These are phyloP conservation scores for Molossus alvarezi DNA, from an alignment of 2,797 vertebrate species.

Conservation along the genomic window DNA sequence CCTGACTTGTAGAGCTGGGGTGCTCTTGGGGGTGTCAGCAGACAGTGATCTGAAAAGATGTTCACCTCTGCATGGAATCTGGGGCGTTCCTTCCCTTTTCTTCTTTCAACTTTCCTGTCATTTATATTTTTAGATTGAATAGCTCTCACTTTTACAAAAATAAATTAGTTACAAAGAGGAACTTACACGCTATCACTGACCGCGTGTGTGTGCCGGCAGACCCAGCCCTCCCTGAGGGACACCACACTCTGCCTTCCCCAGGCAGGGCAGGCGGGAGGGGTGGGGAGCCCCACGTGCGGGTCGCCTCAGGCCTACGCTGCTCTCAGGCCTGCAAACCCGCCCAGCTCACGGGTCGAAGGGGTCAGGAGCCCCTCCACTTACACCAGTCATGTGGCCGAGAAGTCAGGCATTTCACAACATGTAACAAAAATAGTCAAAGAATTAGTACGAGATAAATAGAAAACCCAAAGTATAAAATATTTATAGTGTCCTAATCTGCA, in stretches of 20 bases:
- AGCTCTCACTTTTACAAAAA: constrained; percentile 30
- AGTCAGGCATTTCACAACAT: constrained; percentile 14
- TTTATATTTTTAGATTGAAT: neutral
- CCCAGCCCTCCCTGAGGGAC: neutral
- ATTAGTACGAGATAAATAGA: neutral
- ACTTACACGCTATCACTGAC: neutral
- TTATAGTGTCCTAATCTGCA: neutral
- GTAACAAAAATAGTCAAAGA: neutral
- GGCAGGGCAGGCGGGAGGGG: neutral
- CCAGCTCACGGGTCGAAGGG: neutral
- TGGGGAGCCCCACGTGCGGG: neutral
- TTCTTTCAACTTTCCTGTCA: neutral
- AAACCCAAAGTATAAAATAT: neutral
- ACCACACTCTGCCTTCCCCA: neutral
- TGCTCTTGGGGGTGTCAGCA: neutral
- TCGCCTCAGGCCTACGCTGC: neutral
- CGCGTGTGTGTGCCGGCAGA: neutral
- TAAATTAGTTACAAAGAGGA: neutral
- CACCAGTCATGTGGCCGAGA: neutral
- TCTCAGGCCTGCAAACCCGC: neutral
- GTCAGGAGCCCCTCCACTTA: neutral
- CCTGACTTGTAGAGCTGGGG: accelerated
- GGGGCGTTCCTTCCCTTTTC: neutral
- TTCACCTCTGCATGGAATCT: neutral
- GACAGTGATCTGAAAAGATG: neutral